Evolutionary conservation across 2,113 vertebrate genomes (phyloP).

Genomic region (rabbit (Oryctolagus cuniculus)): DNA sequence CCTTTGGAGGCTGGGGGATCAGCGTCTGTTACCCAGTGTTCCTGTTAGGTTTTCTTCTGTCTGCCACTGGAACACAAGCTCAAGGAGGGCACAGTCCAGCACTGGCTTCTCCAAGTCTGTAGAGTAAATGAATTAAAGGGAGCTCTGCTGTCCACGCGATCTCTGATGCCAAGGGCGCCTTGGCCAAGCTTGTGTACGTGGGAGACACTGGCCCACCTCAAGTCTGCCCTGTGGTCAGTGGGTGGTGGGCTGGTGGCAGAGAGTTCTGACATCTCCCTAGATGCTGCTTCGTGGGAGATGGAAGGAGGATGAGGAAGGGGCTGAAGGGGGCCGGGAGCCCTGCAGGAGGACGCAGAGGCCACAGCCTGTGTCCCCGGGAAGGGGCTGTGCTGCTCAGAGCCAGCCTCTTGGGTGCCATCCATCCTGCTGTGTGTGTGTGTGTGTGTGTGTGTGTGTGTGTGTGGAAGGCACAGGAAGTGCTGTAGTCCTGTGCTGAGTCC

Average conservation of each 20-base stretch:
- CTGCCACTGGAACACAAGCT: background rate
- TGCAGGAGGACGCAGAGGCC: background rate
- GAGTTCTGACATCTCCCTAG: background rate
- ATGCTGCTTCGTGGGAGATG: accelerated
- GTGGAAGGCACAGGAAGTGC: constrained; percentile 81
- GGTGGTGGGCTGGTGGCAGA: background rate
- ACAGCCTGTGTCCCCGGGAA: background rate
- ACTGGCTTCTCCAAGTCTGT: background rate
- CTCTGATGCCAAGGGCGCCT: background rate
- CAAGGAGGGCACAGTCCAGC: background rate
- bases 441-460: background rate
- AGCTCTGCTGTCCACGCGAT: accelerated
- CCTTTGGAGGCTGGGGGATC: background rate
- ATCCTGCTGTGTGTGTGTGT: constrained; percentile 67
- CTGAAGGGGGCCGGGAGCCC: background rate
- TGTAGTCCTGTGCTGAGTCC: constrained; percentile 85
- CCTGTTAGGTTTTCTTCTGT: background rate
- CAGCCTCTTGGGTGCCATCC: background rate
- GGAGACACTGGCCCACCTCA: background rate
- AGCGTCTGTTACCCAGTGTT: background rate
- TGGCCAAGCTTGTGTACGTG: background rate
- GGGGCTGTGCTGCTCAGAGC: background rate
- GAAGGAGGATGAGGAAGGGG: background rate
- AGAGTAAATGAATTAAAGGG: background rate
- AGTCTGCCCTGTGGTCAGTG: background rate